A percentile compares a stretch with the other conserved stretches of the same genome.
phyloP scores from a whole-genome alignment of 2,888 invertebrate species.

The Eurois occulta region DNA sequence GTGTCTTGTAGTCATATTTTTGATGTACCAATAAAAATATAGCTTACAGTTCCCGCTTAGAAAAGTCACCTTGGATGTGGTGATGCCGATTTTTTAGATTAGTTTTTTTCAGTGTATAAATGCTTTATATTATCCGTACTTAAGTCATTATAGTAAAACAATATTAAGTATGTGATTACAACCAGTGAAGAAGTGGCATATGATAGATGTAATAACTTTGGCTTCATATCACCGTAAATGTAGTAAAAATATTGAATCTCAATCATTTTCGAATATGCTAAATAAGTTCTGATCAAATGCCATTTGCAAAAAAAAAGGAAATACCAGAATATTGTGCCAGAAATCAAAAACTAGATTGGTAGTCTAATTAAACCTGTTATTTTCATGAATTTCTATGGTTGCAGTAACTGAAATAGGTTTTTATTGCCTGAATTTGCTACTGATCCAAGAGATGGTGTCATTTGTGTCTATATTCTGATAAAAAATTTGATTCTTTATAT shows the following conservation, averaged over 20 bases:
- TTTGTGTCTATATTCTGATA: too few species aligned
- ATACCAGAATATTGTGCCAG: slow-evolving; percentile 18
- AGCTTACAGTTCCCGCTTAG: slow-evolving; percentile 69
- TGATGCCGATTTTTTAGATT: slow-evolving; percentile 55
- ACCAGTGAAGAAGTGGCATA: slow-evolving; percentile 65
- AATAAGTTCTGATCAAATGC: neutral
- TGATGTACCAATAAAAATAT: slow-evolving; percentile 73
- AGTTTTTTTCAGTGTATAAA: slow-evolving; percentile 64
- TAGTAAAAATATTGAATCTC: slow-evolving; percentile 21
- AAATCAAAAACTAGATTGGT: slow-evolving; percentile 8
- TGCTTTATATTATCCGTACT: slow-evolving; percentile 57
- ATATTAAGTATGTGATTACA: slow-evolving; percentile 54
- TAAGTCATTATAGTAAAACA: slow-evolving; percentile 56
- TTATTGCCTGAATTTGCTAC: neutral
- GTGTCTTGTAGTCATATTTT: slow-evolving; percentile 75
- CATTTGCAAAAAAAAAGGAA: slow-evolving; percentile 11
- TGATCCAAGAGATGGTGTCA: neutral
- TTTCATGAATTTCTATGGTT: neutral
- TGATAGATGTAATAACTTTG: slow-evolving; percentile 38
- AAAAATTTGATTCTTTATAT: neutral
- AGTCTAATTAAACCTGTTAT: neutral
- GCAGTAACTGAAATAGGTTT: neutral
- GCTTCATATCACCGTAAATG: slow-evolving; percentile 15
- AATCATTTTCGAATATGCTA: slow-evolving; percentile 19
- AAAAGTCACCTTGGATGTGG: slow-evolving; percentile 59